A percentile compares a stretch with the other conserved stretches of the same genome.
These are phyloP conservation scores for Lepus europaeus DNA, from an alignment of 2,113 vertebrate species.

Conservation along the genomic window DNA sequence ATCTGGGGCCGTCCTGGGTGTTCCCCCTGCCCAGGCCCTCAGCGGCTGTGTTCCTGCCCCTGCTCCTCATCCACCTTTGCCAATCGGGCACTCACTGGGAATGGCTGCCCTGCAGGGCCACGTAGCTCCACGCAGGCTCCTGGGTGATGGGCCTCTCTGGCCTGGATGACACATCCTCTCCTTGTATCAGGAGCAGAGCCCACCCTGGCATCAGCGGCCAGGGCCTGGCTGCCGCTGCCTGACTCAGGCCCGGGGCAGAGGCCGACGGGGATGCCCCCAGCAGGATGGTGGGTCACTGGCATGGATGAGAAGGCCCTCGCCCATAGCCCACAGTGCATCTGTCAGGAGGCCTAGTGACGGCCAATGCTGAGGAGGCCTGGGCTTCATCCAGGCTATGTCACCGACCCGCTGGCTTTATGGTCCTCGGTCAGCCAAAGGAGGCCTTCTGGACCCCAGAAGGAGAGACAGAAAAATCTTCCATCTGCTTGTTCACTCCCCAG, in stretches of 20 bases:
- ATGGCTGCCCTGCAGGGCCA: slow-evolving; percentile 12
- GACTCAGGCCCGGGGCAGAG: slow-evolving; percentile 20
- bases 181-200: neutral
- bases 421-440: neutral
- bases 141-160: slow-evolving; percentile 45
- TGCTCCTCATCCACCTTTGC: neutral
- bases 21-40: slow-evolving; percentile 47
- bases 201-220: neutral
- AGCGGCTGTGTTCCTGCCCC: neutral
- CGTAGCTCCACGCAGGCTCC: slow-evolving; percentile 33
- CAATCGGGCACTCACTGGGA: slow-evolving; percentile 58
- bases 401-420: neutral
- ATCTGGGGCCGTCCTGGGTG: slow-evolving; percentile 19
- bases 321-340: neutral
- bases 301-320: neutral
- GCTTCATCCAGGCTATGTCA: neutral
- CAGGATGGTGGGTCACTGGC: neutral
- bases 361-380: neutral
- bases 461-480: no score
- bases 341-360: neutral
- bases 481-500: no score
- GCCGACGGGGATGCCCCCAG: slow-evolving; percentile 51
- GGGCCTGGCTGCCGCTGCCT: neutral
- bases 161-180: neutral
- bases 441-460: neutral